Conservation (phyloP, 2,113 vertebrate genomes). For the Peromyscus maniculatus region DNA sequence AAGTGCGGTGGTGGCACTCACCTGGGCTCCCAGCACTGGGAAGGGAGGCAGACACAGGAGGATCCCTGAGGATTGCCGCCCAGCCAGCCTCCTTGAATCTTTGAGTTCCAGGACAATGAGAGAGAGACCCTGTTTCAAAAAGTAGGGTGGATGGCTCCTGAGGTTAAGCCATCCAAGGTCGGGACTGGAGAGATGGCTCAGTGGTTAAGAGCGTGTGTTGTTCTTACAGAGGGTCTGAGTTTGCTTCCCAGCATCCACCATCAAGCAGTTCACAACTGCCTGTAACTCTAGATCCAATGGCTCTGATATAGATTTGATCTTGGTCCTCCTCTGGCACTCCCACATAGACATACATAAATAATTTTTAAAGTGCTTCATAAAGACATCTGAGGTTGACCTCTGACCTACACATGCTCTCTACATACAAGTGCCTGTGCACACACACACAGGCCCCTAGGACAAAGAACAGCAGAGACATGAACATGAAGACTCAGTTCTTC, state of each 20-base stretch:
- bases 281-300: background rate
- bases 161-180: background rate
- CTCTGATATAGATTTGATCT: background rate
- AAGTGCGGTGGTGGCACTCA: too few relatives aligned
- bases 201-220: background rate
- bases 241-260: background rate
- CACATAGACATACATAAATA: background rate
- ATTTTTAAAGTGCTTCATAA: background rate
- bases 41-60: background rate
- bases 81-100: background rate
- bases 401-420: background rate
- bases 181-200: background rate
- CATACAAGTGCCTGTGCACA: background rate
- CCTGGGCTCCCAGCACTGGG: too few relatives aligned
- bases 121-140: background rate
- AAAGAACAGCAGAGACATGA: background rate
- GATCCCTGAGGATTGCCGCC: too few relatives aligned
- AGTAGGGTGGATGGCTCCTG: background rate
- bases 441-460: background rate
- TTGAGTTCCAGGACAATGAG: background rate
- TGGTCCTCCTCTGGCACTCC: too few relatives aligned
- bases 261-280: background rate
- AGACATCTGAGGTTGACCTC: background rate
- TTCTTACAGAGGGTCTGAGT: background rate
- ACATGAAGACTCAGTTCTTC: background rate